These are phyloP conservation scores for Raja brachyura DNA, from an alignment of 2,113 vertebrate species.

Conservation along the genomic window DNA sequence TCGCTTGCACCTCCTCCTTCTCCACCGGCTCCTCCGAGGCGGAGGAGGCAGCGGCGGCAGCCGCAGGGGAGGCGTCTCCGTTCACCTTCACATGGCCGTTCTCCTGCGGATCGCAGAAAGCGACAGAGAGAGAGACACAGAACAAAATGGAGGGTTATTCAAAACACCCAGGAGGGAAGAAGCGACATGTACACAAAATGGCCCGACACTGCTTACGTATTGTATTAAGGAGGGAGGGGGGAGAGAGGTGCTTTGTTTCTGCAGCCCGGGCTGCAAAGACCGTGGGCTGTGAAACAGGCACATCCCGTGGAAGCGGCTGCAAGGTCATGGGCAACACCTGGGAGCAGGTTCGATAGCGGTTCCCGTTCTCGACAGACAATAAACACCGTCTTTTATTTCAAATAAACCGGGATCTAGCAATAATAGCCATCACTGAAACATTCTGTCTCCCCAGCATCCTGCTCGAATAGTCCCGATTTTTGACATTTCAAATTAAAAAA, in stretches of 20 bases:
- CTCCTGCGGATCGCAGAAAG: constrained; percentile 57
- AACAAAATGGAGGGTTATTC: constrained; percentile 32
- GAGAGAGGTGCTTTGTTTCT: constrained; percentile 42
- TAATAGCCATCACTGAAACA: too few species aligned
- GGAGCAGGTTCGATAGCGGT: neutral
- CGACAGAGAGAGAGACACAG: neutral
- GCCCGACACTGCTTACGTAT: neutral
- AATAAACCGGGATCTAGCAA: too few species aligned
- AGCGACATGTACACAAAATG: constrained; percentile 46
- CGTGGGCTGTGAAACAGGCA: neutral
- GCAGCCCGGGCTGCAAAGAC: neutral
- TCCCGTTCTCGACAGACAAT: neutral
- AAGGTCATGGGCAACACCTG: neutral
- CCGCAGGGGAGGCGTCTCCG: constrained; percentile 68
- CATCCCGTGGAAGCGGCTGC: neutral
- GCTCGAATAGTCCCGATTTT: too few species aligned
- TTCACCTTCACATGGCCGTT: constrained; percentile 82
- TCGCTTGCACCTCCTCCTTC: constrained; percentile 74
- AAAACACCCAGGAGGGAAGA: constrained; percentile 44
- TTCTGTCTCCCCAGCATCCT: too few species aligned
- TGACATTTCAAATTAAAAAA: too few species aligned
- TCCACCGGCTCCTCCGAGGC: constrained; percentile 60
- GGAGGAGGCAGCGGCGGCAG: constrained; percentile 41
- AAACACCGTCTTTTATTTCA: too few species aligned
- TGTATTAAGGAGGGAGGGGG: neutral